A percentile compares a stretch with the other conserved stretches of the same genome.
Evolutionary conservation across 2,113 vertebrate species (phyloP).

Genomic region (Psephotus haematonotus): DNA sequence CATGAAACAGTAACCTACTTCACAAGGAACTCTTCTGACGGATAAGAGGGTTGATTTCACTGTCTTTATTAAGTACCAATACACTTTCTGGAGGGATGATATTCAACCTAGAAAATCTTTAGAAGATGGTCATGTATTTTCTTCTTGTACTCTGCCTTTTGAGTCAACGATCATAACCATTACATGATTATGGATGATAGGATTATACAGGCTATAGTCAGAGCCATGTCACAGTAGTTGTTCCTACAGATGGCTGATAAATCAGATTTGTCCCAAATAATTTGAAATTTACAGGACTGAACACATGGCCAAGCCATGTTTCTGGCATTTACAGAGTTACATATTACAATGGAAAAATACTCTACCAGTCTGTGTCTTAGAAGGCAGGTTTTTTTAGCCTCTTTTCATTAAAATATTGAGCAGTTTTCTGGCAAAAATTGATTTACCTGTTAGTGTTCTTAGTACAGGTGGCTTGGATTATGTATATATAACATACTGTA

Average conservation of each 20-base stretch:
- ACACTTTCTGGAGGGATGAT: background rate
- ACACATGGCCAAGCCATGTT: background rate
- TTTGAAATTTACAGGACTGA: background rate
- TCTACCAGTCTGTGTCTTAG: background rate
- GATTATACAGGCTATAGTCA: background rate
- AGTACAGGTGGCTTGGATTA: background rate
- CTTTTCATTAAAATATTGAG: background rate
- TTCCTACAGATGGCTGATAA: constrained; percentile 20
- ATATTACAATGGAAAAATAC: background rate
- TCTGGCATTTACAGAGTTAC: background rate
- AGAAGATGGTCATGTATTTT: background rate
- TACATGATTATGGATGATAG: background rate
- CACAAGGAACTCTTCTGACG: background rate
- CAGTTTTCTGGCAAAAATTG: background rate
- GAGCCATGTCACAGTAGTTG: background rate
- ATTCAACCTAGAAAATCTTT: background rate
- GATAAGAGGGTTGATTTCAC: background rate
- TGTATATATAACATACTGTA: background rate
- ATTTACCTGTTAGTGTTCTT: background rate
- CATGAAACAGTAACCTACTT: background rate
- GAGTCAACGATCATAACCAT: background rate
- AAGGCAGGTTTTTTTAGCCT: background rate
- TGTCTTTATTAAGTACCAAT: background rate
- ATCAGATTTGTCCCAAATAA: constrained; percentile 24
- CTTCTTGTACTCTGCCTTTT: background rate